Base-by-base conservation (phyloP, 1,140 invertebrate genomes). In the Colletes latitarsis region DNA sequence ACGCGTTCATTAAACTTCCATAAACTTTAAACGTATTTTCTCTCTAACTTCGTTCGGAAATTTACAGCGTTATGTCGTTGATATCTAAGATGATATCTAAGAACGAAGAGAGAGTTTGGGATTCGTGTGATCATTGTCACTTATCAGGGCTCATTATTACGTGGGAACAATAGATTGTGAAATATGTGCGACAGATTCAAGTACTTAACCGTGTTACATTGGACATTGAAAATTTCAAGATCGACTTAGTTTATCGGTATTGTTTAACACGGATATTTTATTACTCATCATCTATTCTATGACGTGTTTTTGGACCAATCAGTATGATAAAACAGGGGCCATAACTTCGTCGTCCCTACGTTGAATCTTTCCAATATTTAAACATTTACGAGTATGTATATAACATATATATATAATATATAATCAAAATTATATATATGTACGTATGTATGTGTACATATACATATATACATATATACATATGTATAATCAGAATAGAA, bases 161-260 rank as follows among this genome's bases (percentile, higher is more conserved):
- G 30, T 69, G 53, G 74, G 66, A 70, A 85, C 83, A 74, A 85
- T 83, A 83, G 82, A 75, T 81, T 53, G 69, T 76, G 68, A 77
- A 82, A 85, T 77, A 72, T 58, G 69, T 85, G 84, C 78, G 79
- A 84, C 84, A 84, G 64, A 81, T 81, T 79, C 49, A 58, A 79
- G n/a, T 80, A 39, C 46, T 69, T 64, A 41, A 43, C 21, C 60
- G 15, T 30, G 6, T 67, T 68, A 55, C 14, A 21, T 41, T 10
- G 39, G 55, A 30, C 30, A 83, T 66, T n/a, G 55, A 77, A 64
- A 9, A 21, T 17, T 17, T 43, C 60, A 46, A 68, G 19, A 9
- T 73, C 69, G 12, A 55, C 9, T 49, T n/a, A 71, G 58, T n/a
- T 73, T 49, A 19, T 14, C 64, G 19, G 10, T 21, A 14, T 15